phyloP scores from a whole-genome alignment of 2,113 vertebrate genomes.

The Cephalophus harveyi region DNA sequence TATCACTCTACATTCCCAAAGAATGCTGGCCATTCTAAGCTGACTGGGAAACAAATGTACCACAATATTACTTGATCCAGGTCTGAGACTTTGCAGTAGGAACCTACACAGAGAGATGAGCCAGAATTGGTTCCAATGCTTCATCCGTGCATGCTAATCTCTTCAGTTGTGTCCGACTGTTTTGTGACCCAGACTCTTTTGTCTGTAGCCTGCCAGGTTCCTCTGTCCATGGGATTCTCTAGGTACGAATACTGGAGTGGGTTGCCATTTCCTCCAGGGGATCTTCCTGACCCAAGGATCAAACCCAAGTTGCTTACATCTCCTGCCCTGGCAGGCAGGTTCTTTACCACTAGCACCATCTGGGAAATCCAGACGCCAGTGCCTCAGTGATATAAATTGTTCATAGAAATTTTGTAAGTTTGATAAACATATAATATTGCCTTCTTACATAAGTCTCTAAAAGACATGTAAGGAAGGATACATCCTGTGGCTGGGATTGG shows the following conservation, averaged over 20 bases:
- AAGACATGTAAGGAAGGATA: not conserved
- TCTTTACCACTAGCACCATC: not conserved
- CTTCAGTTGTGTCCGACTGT: not conserved
- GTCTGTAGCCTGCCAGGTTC: fast-evolving
- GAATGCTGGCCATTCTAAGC: not conserved
- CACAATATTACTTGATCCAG: not conserved
- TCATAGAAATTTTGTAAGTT: not conserved
- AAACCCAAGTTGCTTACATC: not conserved
- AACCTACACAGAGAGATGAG: not conserved
- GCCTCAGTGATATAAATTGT: not conserved
- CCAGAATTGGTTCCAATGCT: not conserved
- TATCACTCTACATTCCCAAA: not conserved
- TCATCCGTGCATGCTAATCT: not conserved
- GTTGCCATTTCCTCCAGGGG: not conserved
- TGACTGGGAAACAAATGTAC: not conserved
- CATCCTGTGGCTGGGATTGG: not conserved
- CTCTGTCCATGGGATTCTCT: not conserved
- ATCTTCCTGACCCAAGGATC: not conserved
- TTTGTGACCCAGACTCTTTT: not conserved
- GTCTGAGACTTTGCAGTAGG: not conserved
- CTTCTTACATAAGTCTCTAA: not conserved
- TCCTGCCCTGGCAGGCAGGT: not conserved
- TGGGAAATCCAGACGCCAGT: not conserved
- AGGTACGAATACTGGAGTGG: not conserved
- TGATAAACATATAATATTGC: not conserved